Evolutionary conservation across 2,888 invertebrate genomes (phyloP), one percentile per base, ranked within the genome.

Genomic region (Orthonevra nobilis): DNA sequence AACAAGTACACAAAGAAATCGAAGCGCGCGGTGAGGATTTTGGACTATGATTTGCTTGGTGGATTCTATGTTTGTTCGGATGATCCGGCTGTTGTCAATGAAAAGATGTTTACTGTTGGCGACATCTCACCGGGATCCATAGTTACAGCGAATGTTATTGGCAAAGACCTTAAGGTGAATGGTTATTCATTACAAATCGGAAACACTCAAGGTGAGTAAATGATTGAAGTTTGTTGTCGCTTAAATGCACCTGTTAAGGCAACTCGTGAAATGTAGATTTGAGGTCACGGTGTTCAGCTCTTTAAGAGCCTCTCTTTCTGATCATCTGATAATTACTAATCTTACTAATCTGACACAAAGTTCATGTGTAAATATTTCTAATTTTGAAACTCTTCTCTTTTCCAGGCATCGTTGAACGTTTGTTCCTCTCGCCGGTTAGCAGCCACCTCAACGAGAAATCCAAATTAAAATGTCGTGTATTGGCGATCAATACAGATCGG

Each of bases 11-110:
- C 85, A 0, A 86, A 85, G 10, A 87, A 86, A 61, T 85, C 86
- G 0, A 84, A 85, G 0, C 91, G 91, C 83, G 88, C 84, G 28
- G 90, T 92, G 19, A 91, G 94, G 17, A 88, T 95, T 0, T 85
- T 94, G 0, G 90, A 91, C 61, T 95, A 93, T 88, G 92, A 93
- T 86, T 87, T 90, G 19, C 90, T 93, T 40, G 93, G 94, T 84
- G 90, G 90, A 77, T 84, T 91, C 23, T 95, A 93, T 86, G 90
- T 93, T 5, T 93, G 95, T 83, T 91, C 92, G 1, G 92, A 93
- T 87, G 91, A 93, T 85, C 86, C 90, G 1, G 83, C 87, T 0
- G 75, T 92, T 2, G 83, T 95, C 1, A 86, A 89, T 20, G 91
- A 93, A 85, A 90, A 90, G 81, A 88, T 90, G 84, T 93, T 93